A percentile compares a stretch with the other conserved stretches of the same genome.
Conservation (phyloP, 2,113 vertebrate genomes). For the Malaclemys terrapin region DNA sequence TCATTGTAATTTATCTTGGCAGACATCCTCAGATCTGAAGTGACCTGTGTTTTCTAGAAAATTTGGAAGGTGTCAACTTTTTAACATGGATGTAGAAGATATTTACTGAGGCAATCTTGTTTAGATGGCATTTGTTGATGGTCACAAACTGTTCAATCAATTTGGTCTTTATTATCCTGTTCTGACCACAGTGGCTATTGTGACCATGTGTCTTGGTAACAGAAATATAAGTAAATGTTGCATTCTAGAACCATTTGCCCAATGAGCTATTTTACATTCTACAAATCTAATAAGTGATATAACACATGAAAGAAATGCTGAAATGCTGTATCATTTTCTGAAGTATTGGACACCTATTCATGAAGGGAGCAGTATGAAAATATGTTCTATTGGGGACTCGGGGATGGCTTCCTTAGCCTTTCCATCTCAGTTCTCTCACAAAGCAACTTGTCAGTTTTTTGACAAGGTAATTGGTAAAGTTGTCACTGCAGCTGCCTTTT, state of each 20-base stretch:
- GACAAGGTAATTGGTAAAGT: slow-evolving; percentile 12
- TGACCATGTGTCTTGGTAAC: neutral
- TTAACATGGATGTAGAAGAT: neutral
- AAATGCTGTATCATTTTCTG: neutral
- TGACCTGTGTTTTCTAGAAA: neutral
- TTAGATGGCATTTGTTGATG: neutral
- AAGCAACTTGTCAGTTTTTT: slow-evolving; percentile 18
- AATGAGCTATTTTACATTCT: neutral
- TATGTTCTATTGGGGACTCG: neutral
- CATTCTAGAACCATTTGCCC: neutral
- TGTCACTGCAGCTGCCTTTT: slow-evolving; percentile 58
- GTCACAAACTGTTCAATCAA: slow-evolving; percentile 8
- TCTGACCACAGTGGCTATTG: neutral
- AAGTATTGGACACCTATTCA: neutral
- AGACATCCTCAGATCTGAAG: neutral
- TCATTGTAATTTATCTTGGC: neutral
- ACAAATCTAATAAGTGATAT: neutral
- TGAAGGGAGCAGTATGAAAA: neutral
- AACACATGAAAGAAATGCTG: neutral
- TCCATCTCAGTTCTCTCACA: neutral
- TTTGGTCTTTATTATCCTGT: neutral
- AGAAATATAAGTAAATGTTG: slow-evolving; percentile 11
- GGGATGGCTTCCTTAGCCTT: slow-evolving; percentile 1
- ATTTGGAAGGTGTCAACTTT: neutral
- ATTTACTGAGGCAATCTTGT: neutral